These are phyloP conservation scores for Fregata magnificens DNA, from an alignment of 2,113 vertebrate species.

Conservation along the genomic window DNA sequence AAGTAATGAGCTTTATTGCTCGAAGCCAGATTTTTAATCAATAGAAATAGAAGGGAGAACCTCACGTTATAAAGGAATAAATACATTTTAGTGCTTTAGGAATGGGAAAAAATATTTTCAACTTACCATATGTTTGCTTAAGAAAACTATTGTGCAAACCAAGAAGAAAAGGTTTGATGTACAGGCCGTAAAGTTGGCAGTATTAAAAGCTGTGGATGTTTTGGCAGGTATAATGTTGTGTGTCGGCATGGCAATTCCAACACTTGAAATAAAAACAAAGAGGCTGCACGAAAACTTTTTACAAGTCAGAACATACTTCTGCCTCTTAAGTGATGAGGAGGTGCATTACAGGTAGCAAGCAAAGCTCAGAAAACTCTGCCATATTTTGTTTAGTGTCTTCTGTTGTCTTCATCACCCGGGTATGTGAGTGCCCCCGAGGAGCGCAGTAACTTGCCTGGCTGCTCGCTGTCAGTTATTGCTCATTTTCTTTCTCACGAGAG, in stretches of 20 bases:
- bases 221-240: background rate
- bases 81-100: background rate
- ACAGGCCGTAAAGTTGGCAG: background rate
- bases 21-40: background rate
- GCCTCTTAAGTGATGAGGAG: background rate
- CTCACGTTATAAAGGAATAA: background rate
- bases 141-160: background rate
- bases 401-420: background rate
- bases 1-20: background rate
- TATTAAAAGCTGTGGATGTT: background rate
- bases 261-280: background rate
- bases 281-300: background rate
- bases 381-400: background rate
- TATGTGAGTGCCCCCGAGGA: background rate
- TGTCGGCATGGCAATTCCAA: background rate
- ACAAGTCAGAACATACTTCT: background rate
- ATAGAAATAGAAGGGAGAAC: background rate
- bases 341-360: background rate
- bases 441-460: accelerated
- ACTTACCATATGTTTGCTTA: background rate
- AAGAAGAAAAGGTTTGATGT: background rate
- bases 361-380: background rate
- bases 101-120: background rate
- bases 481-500: background rate
- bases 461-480: background rate